Evolutionary conservation across 2,888 invertebrate genomes (phyloP), one percentile per base, ranked within the genome.

Genomic region (Venusia cambrica): DNA sequence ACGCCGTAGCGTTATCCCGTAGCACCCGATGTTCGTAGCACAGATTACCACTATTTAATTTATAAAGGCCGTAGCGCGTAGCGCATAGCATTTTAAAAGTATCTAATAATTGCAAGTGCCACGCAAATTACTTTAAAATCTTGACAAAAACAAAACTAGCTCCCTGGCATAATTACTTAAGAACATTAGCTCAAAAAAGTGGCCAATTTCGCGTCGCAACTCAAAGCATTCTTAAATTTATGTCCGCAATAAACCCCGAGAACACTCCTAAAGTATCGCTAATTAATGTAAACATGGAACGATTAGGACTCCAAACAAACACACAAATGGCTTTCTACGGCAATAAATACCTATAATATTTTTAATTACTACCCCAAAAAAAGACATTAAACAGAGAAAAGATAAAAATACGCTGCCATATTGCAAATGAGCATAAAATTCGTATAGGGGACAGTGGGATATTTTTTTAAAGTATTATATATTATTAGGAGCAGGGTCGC

Each of bases 291-390:
- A 87, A 87, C 84, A 85, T 60, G 62, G 60, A 78, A 72, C 85
- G 85, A 85, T 87, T 85, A 85, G 76, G 71, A 65, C 57, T 62
- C 57, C 71, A 64, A 73, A 77, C 74, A 84, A 83, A 81, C 84
- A 77, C 62, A 59, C 73, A 71, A 84, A 84, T 77, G 77, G 80
- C 70, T 63, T 61, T 62, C 69, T 60, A 57, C 48, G 50, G 79
- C 74, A 77, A 83, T 87, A 85, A 87, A 83, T 85, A 85, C 77
- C 75, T 83, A 78, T 83, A 83, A 84, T 81, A 80, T 77, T 87
- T 85, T 80, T 81, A 84, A 85, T 85, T 87, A 81, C 81, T 51
- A 56, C 54, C 54, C 61, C 49, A 55, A 77, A 77, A 76, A 81
- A 77, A 70, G 79, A 84, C 83, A 83, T 79, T 73, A 80, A 74